Base-by-base conservation (phyloP, 1,140 invertebrate genomes). In the Holcopasites calliopsidis region DNA sequence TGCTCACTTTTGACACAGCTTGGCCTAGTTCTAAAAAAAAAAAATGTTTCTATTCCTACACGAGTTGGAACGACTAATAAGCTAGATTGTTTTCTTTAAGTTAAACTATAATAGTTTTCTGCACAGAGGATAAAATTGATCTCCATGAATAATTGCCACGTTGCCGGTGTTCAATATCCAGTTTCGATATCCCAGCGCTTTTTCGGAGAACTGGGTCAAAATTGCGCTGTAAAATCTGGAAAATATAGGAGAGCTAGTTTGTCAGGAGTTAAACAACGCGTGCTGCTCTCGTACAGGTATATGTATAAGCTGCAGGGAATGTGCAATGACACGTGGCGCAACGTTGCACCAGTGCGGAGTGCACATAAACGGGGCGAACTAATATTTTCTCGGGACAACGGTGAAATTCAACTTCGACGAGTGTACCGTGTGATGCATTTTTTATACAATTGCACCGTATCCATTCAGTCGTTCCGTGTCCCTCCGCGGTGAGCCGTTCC, bases 1-100 rank as follows among this genome's bases (percentile, higher is more conserved):
- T 38, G 69, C 57, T 62, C 33, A 52, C 50, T 72, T 62, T 62
- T 62, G 44, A 50, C 57, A 40, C 57, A 16, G 42, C 44, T 72
- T 52, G 57, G 4, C 38, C 38, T 52, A 31, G 6, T 31, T 13
- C 7, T 72, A 52, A 52, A 62, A 50, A 40, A 35, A 6, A 16
- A 61, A 38, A 26, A 49, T 16, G 4, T 47, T 16, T 3, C n/a
- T 47, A 47, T 47, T 47, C 11, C 2, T 47, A 10, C 44, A 47
- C 16, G 44, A n/a, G n/a, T n/a, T n/a, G n/a, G n/a, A n/a, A n/a
- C n/a, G n/a, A n/a, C n/a, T n/a, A n/a, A n/a, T n/a, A n/a, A n/a
- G n/a, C n/a, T n/a, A n/a, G n/a, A n/a, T n/a, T n/a, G n/a, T n/a
- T n/a, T n/a, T n/a, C n/a, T n/a, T n/a, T n/a, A n/a, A n/a, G n/a